Conservation (phyloP, 1,140 invertebrate species). For the Lucilia sericata region DNA sequence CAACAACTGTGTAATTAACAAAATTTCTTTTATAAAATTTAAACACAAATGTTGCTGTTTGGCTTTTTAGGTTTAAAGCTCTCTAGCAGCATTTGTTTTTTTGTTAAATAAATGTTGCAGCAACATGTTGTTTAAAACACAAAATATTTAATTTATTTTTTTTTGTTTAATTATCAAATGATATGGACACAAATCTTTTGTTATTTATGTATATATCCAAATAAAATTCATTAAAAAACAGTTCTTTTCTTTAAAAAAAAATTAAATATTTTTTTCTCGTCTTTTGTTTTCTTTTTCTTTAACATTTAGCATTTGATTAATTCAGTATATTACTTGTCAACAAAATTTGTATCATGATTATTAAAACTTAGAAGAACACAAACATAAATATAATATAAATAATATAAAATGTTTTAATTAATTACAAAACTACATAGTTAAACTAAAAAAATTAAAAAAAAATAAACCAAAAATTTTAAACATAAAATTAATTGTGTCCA, state of each 20-base stretch:
- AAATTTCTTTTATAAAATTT: too few relatives aligned
- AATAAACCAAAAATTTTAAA: background rate
- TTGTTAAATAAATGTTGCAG: background rate
- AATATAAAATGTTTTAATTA: background rate
- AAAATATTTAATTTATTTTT: background rate
- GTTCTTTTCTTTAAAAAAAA: conserved; percentile 30
- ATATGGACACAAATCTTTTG: conserved; percentile 8
- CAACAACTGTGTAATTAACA: too few relatives aligned
- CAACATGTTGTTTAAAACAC: conserved; percentile 27
- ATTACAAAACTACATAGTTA: too few relatives aligned
- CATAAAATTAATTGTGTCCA: conserved; percentile 58
- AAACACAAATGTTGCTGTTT: too few relatives aligned
- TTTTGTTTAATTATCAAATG: background rate
- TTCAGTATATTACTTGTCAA: conserved; percentile 45
- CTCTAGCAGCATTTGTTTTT: background rate
- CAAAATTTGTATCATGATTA: background rate
- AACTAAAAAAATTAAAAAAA: background rate
- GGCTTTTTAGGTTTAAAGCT: too few relatives aligned
- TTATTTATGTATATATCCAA: background rate
- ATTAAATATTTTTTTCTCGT: conserved; percentile 18
- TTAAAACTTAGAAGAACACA: background rate
- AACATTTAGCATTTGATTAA: conserved; percentile 68
- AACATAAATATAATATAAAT: background rate
- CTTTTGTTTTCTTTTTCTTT: conserved; percentile 48
- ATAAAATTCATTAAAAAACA: background rate